Evolutionary conservation across 2,888 invertebrate species (phyloP).

Genomic region (Trichopoda pennipes): DNA sequence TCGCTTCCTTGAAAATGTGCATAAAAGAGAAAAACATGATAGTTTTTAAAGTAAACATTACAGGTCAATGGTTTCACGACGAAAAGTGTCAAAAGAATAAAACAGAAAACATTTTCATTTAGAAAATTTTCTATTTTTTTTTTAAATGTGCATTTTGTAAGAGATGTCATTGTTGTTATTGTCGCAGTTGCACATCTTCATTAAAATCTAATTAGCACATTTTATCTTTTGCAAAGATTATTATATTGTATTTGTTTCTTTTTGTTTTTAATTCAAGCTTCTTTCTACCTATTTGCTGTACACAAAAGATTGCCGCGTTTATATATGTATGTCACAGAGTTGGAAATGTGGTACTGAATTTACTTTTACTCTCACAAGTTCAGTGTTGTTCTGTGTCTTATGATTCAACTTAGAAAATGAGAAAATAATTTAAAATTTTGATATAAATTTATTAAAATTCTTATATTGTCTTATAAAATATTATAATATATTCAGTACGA

Average conservation of each 20-base stretch:
- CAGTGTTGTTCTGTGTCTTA: no score
- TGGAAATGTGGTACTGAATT: no score
- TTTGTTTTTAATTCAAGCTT: background rate
- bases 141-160: background rate
- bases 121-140: slow-evolving; percentile 20
- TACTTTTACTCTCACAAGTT: no score
- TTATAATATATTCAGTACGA: no score
- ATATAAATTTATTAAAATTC: no score
- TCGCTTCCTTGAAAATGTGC: background rate
- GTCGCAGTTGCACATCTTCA: slow-evolving; percentile 75
- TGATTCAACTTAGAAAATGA: no score
- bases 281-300: slow-evolving; percentile 1
- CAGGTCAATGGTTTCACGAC: slow-evolving; percentile 42
- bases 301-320: background rate
- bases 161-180: slow-evolving; percentile 21
- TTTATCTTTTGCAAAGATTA: slow-evolving; percentile 63
- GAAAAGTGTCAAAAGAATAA: slow-evolving; percentile 36
- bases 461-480: no score
- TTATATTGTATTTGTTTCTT: no score
- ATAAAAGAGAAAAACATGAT: slow-evolving; percentile 21
- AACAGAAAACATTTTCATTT: slow-evolving; percentile 58
- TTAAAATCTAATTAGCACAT: slow-evolving; percentile 79
- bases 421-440: no score
- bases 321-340: no score
- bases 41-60: background rate